Conservation (phyloP, 2,113 vertebrate genomes). For the Prolemur simus region DNA sequence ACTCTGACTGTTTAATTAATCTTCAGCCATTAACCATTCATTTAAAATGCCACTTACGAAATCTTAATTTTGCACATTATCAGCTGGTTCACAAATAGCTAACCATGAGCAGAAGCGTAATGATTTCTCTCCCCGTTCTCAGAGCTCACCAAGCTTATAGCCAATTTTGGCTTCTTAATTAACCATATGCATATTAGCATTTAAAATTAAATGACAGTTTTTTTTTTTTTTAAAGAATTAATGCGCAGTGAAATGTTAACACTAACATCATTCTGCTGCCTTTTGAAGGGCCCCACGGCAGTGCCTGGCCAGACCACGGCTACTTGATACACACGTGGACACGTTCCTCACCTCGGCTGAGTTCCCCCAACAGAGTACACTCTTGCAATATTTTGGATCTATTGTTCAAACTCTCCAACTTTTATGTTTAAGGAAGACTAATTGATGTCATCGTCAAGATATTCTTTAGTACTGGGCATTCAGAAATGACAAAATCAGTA, state of each 20-base stretch:
- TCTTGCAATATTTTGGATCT: background rate
- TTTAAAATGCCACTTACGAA: conserved; percentile 87
- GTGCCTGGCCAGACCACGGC: background rate
- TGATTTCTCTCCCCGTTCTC: conserved; percentile 75
- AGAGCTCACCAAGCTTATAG: conserved; percentile 80
- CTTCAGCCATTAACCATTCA: conserved; percentile 86
- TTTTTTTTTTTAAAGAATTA: conserved; percentile 64
- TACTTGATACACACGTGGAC: background rate
- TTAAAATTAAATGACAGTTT: conserved; percentile 82
- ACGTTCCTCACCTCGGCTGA: background rate
- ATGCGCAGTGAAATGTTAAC: conserved; percentile 75
- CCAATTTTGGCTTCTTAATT: conserved; percentile 86
- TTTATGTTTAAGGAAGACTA: background rate
- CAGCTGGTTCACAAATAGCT: conserved; percentile 85
- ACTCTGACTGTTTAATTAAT: conserved; percentile 88
- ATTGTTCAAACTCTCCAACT: background rate
- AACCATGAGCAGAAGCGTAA: conserved; percentile 82
- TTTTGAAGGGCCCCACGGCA: conserved; percentile 50
- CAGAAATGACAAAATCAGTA: background rate
- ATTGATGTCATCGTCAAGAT: background rate
- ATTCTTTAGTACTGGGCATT: background rate
- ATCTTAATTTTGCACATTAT: conserved; percentile 88
- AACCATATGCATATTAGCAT: conserved; percentile 82
- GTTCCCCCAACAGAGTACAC: background rate
- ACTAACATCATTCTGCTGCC: conserved; percentile 59